phyloP scores from a whole-genome alignment of 2,888 invertebrate genomes.

The Drosophila pseudotalamancana region DNA sequence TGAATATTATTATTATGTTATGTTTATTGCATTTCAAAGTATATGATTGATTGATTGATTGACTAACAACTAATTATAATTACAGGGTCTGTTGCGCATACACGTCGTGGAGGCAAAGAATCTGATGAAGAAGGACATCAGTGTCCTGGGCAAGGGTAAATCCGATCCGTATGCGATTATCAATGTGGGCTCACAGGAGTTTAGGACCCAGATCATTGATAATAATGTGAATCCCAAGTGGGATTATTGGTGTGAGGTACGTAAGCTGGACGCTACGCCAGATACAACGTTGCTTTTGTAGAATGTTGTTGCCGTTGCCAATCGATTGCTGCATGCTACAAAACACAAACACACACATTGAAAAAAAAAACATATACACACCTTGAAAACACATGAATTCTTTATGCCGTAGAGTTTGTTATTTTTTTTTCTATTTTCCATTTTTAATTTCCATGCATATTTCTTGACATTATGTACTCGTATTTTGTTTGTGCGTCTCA shows the following conservation, averaged over 20 bases:
- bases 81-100: slow-evolving; percentile 95
- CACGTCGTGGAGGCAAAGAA: slow-evolving; percentile 97
- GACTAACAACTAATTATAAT: not conserved
- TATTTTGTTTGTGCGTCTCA: slow-evolving; percentile 55
- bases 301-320: slow-evolving; percentile 54
- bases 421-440: slow-evolving; percentile 35
- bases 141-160: slow-evolving; percentile 96
- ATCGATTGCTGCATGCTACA: slow-evolving; percentile 67
- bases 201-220: slow-evolving; percentile 96
- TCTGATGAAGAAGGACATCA: slow-evolving; percentile 97
- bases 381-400: slow-evolving; percentile 17
- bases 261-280: slow-evolving; percentile 55
- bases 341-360: slow-evolving; percentile 23
- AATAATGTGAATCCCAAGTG: slow-evolving; percentile 98
- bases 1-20: too few species aligned
- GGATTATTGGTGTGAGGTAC: slow-evolving; percentile 99
- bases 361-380: slow-evolving; percentile 2
- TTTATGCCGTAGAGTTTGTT: slow-evolving; percentile 43
- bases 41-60: not conserved
- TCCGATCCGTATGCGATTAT: slow-evolving; percentile 98
- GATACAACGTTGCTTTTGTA: slow-evolving; percentile 40
- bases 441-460: slow-evolving; percentile 62
- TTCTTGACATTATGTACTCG: slow-evolving; percentile 61
- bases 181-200: slow-evolving; percentile 96
- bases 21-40: too few species aligned